Percentiles rank a stretch among this genome's conserved stretches.
These are phyloP conservation scores for Thecocarcelia acutangulata DNA, from an alignment of 2,888 invertebrate genomes.

Conservation along the genomic window DNA sequence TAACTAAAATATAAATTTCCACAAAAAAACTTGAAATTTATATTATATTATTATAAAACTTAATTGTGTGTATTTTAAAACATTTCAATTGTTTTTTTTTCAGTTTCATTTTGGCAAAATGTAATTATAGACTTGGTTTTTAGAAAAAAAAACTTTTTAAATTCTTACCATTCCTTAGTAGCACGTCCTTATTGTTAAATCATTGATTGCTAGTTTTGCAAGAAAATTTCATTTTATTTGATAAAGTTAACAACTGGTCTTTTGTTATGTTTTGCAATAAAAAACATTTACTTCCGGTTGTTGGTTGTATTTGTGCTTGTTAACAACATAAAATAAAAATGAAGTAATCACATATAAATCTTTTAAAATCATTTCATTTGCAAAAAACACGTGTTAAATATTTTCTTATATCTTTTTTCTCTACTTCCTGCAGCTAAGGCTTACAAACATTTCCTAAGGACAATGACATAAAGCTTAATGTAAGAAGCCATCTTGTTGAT, in stretches of 20 bases:
- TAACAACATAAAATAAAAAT: slow-evolving; percentile 17
- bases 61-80: background rate
- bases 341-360: slow-evolving; percentile 30
- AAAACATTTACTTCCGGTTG: slow-evolving; percentile 44
- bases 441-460: slow-evolving; percentile 40
- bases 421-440: slow-evolving; percentile 8
- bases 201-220: too few relatives aligned
- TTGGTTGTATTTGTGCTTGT: slow-evolving; percentile 20
- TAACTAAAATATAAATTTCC: too few relatives aligned
- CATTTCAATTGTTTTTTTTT: too few relatives aligned
- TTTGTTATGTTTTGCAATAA: slow-evolving; percentile 23
- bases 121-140: too few relatives aligned
- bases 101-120: too few relatives aligned
- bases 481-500: background rate
- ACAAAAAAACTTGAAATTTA: too few relatives aligned
- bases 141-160: too few relatives aligned
- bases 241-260: slow-evolving; percentile 38
- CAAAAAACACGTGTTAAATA: slow-evolving; percentile 29
- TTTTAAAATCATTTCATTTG: slow-evolving; percentile 23
- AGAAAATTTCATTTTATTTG: slow-evolving; percentile 9
- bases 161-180: too few relatives aligned
- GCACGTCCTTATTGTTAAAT: too few relatives aligned
- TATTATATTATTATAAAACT: too few relatives aligned
- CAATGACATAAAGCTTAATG: slow-evolving; percentile 37
- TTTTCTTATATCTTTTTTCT: background rate